Percentiles rank a stretch among this genome's conserved stretches.
Evolutionary conservation across 2,888 invertebrate genomes (phyloP).

Genomic region (Caenorhabditis parvicauda): DNA sequence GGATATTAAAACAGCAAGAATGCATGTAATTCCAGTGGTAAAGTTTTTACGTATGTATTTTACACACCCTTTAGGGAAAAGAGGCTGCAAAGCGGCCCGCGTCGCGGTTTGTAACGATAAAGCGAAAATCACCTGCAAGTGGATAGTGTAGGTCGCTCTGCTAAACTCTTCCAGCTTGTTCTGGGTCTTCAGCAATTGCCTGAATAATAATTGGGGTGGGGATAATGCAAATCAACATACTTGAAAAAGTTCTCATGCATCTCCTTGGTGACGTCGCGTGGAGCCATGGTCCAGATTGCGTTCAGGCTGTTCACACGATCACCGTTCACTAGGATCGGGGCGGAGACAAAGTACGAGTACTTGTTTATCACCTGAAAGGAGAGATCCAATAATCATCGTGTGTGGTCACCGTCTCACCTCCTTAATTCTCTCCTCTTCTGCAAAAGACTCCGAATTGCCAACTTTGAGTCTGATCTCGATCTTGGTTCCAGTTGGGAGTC

Average conservation of each 20-base stretch:
- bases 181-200: constrained; percentile 66
- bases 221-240: constrained; percentile 65
- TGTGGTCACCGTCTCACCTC: constrained; percentile 65
- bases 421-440: constrained; percentile 81
- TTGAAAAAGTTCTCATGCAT: constrained; percentile 91
- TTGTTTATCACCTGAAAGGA: constrained; percentile 79
- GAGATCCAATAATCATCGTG: constrained; percentile 25
- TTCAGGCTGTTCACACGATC: constrained; percentile 76
- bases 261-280: constrained; percentile 79
- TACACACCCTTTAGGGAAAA: too few species aligned
- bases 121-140: constrained; percentile 79
- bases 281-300: constrained; percentile 82
- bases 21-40: too few species aligned
- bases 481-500: constrained; percentile 84
- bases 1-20: too few species aligned
- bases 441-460: constrained; percentile 80
- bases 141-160: constrained; percentile 80
- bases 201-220: constrained; percentile 1
- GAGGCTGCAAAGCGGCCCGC: too few species aligned
- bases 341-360: constrained; percentile 94
- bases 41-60: too few species aligned
- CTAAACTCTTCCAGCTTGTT: constrained; percentile 70
- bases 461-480: constrained; percentile 85
- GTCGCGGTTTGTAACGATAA: too few species aligned
- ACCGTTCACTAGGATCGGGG: constrained; percentile 86